These are phyloP conservation scores for Zenarchopterus dispar DNA, from an alignment of 2,797 vertebrate species.

Conservation along the genomic window DNA sequence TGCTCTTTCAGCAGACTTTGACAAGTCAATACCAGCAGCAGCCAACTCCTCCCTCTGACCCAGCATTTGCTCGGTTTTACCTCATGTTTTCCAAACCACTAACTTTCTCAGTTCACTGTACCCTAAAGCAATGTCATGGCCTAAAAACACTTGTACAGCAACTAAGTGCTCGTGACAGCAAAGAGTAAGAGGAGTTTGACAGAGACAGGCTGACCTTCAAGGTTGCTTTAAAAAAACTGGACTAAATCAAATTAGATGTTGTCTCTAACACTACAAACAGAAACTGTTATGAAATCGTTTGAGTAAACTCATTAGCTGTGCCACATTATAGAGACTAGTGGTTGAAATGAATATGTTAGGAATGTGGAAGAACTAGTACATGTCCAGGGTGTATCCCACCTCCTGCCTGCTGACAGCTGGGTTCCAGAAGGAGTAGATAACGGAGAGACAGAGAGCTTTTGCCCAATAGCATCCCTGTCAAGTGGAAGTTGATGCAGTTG, in stretches of 20 bases:
- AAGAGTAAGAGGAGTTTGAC: constrained; percentile 6
- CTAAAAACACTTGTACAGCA: constrained; percentile 23
- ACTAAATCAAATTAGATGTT: not conserved
- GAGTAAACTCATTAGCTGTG: not conserved
- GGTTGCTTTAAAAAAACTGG: not conserved
- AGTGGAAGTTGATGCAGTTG: no score
- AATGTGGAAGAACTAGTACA: no score
- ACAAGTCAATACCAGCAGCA: not conserved
- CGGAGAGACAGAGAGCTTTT: no score
- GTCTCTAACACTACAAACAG: not conserved
- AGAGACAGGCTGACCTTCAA: constrained; percentile 6
- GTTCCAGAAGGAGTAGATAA: no score
- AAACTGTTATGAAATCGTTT: not conserved
- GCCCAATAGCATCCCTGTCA: no score
- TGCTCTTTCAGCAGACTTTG: not conserved
- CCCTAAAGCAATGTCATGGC: constrained; percentile 31
- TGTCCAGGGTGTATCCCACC: no score
- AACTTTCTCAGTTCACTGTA: constrained; percentile 34
- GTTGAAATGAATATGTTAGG: no score
- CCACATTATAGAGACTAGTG: no score
- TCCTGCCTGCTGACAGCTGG: no score
- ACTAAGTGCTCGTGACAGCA: constrained; percentile 5
- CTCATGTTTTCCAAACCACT: constrained; percentile 36
- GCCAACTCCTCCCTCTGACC: constrained; percentile 3
- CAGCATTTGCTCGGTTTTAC: constrained; percentile 17